Base-by-base conservation (phyloP, 2,888 invertebrate species). In the Pomacea canaliculata region DNA sequence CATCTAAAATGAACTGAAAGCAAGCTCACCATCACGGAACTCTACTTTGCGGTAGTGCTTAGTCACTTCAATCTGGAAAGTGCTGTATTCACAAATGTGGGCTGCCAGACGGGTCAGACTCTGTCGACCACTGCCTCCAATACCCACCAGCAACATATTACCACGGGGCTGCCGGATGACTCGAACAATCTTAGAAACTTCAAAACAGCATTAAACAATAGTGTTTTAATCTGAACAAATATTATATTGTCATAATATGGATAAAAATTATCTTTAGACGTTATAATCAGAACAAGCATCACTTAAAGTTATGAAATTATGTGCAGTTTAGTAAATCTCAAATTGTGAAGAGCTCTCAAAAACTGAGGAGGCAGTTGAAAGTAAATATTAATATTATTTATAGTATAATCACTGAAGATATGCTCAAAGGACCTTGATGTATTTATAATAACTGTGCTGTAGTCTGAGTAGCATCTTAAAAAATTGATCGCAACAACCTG, bases 101-200 rank as follows among this genome's bases (percentile, higher is more conserved):
- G 95, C 93, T 0, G 95, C 94, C 9, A 97, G 90, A 48, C 95
- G 93, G 0, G 95, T 93, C 81, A 97, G 92, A 60, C 95, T 95
- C 89, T 95, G 95, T 16, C 97, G 92, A 0, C 97, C 97, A 78
- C 95, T 95, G 2, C 97, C 97, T 83, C 95, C 95, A 78, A 96
- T 95, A 59, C 96, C 96, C 62, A 97, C 94, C 79, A 96, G 93
- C 23, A 97, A 92, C 93, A 96, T 93, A 89, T 97, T 94, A 0
- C 97, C 96, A 18, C 95, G 92, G 0, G 95, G 95, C 88, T 93
- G 96, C 0, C 96, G 95, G 76, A 97, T 93, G 56, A 96, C 95
- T 67, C 97, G 93, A 48, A 95, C 94, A 78, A 97, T 94, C 81
- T 95, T 94, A 79, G 95, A 94, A 75, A 97, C 93, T 91, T 85